Base-by-base conservation (phyloP, 2,888 invertebrate species). In the Seladonia tumulorum region DNA sequence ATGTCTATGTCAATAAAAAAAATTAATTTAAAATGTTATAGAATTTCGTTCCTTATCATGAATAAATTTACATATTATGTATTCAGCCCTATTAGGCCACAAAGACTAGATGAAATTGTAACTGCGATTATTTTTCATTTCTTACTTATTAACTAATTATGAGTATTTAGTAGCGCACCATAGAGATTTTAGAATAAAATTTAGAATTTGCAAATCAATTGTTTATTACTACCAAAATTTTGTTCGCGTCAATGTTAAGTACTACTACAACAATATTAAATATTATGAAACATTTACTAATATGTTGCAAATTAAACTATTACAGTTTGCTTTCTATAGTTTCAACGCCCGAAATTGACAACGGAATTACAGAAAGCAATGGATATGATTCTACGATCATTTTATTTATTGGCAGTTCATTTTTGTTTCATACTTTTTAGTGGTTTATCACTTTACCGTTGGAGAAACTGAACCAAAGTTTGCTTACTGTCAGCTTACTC, bases 51-150 rank as follows among this genome's bases (percentile, higher is more conserved):
- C 60, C 77, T 86, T 75, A 63, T 76, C 80, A 70, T 25, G 66
- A 79, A 66, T 79, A 76, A 86, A 79, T 85, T 47, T 82, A 85
- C 70, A 72, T 63, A 68, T 68, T 68, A 81, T 60, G 42, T 76
- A 68, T 25, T 29, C 35, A 60, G 72, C 42, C 78, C 1, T 53
- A 76, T 80, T 70, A 75, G 76, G 57, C 79, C 80, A 35, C 49
- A 76, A 80, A 80, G 83, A 86, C 87, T 81, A 87, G 86, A 87
- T 79, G 60, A 68, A 66, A 83, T 81, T 82, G 72, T 81, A 86
- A 60, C 75, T 75, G 63, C 57, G 63, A 77, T 77, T 75, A 72
- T 57, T 57, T 57, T 73, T 77, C 47, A 53, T 22, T 53, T 29
- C 14, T 82, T 75, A 85, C 47, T 29, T 78, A 78, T 71, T 71